A percentile compares a stretch with the other conserved stretches of the same genome.
Evolutionary conservation across 2,113 vertebrate species (phyloP).

Genomic region (Tapirus terrestris): DNA sequence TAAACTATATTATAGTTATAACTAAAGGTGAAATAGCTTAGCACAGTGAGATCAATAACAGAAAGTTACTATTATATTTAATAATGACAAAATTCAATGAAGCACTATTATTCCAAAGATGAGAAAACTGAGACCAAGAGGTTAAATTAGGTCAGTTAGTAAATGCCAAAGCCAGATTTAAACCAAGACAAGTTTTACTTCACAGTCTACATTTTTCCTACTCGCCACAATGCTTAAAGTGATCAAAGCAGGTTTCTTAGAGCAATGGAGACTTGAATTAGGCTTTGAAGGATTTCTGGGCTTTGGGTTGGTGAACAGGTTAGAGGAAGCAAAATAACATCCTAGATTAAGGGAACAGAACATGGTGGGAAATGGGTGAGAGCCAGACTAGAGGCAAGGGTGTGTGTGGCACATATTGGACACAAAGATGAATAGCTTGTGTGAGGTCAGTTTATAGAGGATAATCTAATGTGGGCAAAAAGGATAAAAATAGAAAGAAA

Average conservation of each 20-base stretch:
- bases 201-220: not conserved
- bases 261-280: not conserved
- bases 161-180: not conserved
- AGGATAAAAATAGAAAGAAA: not conserved
- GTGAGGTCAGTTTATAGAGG: not conserved
- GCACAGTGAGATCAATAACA: not conserved
- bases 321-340: not conserved
- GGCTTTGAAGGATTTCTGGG: not conserved
- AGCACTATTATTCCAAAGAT: not conserved
- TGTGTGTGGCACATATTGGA: not conserved
- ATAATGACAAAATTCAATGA: not conserved
- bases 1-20: not conserved
- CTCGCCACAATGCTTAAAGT: not conserved
- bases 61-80: not conserved
- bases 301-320: not conserved
- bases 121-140: not conserved
- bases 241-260: not conserved
- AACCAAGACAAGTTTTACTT: not conserved
- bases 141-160: not conserved
- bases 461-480: not conserved
- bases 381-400: not conserved
- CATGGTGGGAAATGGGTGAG: not conserved
- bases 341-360: not conserved
- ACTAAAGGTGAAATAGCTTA: not conserved
- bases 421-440: not conserved